These are phyloP conservation scores for Aproaerema taeniolella DNA, from an alignment of 2,888 invertebrate species.

Conservation along the genomic window DNA sequence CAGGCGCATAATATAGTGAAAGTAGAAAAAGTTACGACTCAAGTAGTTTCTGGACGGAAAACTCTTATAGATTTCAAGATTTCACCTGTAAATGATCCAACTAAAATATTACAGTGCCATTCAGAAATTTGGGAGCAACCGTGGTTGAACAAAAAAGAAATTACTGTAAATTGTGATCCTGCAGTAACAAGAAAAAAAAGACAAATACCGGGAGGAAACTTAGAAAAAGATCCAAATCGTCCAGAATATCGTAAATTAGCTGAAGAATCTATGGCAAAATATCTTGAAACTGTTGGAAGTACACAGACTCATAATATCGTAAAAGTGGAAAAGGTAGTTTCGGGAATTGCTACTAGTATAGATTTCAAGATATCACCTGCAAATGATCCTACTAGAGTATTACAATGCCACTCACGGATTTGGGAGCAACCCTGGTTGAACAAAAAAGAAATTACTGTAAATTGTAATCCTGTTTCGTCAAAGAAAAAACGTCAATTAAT, in stretches of 20 bases:
- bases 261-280: constrained; percentile 34
- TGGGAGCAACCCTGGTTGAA: constrained; percentile 19
- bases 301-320: constrained; percentile 28
- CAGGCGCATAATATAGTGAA: neutral
- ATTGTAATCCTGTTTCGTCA: constrained; percentile 25
- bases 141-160: neutral
- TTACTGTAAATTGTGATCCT: neutral
- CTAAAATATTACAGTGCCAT: constrained; percentile 1
- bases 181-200: neutral
- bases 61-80: constrained; percentile 74
- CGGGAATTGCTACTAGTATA: constrained; percentile 39
- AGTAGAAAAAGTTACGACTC: too few relatives aligned
- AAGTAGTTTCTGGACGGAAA: constrained; percentile 18
- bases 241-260: constrained; percentile 34
- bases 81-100: constrained; percentile 33
- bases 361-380: constrained; percentile 36
- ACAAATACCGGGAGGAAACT: constrained; percentile 3
- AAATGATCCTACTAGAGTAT: constrained; percentile 23
- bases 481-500: constrained; percentile 16
- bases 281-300: constrained; percentile 24
- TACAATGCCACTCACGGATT: constrained; percentile 13
- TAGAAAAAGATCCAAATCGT: constrained; percentile 25
- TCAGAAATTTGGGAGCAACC: constrained; percentile 4
- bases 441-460: constrained; percentile 24
- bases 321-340: constrained; percentile 37